These are phyloP conservation scores for Oryzias javanicus DNA, from an alignment of 2,113 vertebrate species.

Conservation along the genomic window DNA sequence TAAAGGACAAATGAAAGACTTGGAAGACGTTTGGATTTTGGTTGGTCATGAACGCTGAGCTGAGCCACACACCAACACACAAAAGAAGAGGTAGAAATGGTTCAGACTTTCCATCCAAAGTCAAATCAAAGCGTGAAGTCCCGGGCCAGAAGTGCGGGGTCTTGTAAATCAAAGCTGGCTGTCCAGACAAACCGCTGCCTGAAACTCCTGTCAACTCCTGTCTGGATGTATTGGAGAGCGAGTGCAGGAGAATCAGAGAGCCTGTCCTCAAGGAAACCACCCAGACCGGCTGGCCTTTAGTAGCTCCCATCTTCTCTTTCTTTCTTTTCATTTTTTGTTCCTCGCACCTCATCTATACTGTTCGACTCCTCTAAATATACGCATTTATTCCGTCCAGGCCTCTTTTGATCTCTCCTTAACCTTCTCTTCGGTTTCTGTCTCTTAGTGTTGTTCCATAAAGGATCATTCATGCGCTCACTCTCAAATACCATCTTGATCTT, in stretches of 20 bases:
- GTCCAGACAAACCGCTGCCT: constrained; percentile 62
- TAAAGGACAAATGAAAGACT: constrained; percentile 19
- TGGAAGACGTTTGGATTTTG: constrained; percentile 30
- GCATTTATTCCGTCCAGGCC: constrained; percentile 30
- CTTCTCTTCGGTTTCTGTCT: constrained; percentile 13
- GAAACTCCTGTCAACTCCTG: constrained; percentile 65
- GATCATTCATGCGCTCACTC: constrained; percentile 10
- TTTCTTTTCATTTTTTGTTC: constrained; percentile 30
- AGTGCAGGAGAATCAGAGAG: constrained; percentile 61
- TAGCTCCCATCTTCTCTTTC: constrained; percentile 25
- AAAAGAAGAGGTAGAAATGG: constrained; percentile 18
- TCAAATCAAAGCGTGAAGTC: constrained; percentile 61
- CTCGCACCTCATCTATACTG: constrained; percentile 58
- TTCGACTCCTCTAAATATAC: background rate
- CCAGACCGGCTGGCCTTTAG: constrained; percentile 57
- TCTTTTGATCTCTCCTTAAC: constrained; percentile 28
- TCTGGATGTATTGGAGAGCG: constrained; percentile 53
- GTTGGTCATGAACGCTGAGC: constrained; percentile 24
- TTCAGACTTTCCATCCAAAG: constrained; percentile 51
- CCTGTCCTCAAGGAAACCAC: constrained; percentile 63
- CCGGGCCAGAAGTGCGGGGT: constrained; percentile 50
- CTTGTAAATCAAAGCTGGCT: constrained; percentile 61
- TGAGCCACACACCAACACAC: background rate
- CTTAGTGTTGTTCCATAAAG: constrained; percentile 18
- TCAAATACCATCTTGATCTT: constrained; percentile 25